Conservation (phyloP, 2,797 vertebrate species). For the Babyrousa celebensis region DNA sequence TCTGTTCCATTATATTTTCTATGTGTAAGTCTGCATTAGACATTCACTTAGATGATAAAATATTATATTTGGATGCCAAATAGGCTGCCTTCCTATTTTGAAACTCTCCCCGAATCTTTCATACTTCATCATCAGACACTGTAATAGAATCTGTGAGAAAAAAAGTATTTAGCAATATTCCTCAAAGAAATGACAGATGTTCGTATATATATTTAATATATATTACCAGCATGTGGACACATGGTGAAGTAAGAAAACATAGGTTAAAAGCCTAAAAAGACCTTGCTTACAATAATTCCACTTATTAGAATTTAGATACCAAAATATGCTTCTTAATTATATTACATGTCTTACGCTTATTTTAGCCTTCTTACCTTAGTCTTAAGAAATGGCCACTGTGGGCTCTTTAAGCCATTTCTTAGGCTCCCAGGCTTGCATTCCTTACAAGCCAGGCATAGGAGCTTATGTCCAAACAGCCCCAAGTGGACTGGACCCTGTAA, state of each 20-base stretch:
- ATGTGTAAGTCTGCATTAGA: neutral
- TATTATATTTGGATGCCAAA: conserved; percentile 42
- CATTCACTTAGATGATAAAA: conserved; percentile 39
- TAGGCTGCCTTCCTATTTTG: neutral
- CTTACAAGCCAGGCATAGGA: neutral
- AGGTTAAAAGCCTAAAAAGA: neutral
- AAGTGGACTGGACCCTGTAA: neutral
- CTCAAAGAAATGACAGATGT: neutral
- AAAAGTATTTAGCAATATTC: conserved; percentile 47
- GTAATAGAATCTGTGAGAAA: neutral
- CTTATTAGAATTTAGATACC: neutral
- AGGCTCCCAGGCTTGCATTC: neutral
- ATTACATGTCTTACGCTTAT: neutral
- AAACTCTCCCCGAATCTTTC: neutral
- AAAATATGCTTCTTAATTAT: conserved; percentile 4
- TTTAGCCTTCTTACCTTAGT: neutral
- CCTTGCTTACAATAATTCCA: conserved; percentile 40
- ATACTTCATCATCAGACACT: neutral
- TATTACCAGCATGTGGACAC: neutral
- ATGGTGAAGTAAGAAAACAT: neutral
- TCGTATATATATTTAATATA: neutral
- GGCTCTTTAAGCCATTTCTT: neutral
- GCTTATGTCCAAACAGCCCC: neutral
- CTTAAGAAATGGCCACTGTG: neutral
- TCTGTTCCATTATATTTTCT: neutral